Percentiles rank a stretch among this genome's conserved stretches.
Evolutionary conservation across 64 coral and sea anemone species (phyloP).

Genomic region (Montipora foliosa): DNA sequence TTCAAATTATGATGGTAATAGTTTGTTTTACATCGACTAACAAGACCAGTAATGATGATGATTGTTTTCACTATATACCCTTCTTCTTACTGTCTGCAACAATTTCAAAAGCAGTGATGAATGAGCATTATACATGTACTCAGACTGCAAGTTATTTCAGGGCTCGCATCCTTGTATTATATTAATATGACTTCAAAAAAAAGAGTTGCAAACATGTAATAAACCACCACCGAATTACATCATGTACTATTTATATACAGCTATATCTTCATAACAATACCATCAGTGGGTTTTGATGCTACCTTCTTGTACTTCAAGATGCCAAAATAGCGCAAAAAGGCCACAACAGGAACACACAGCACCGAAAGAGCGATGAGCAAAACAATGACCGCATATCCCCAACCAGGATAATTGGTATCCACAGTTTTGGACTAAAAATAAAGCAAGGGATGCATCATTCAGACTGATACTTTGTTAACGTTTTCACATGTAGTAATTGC

Average conservation of each 20-base stretch:
- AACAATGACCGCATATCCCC: slow-evolving; percentile 69
- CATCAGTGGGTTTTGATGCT: neutral
- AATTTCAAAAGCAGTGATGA: too few species aligned
- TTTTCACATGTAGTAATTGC: too few species aligned
- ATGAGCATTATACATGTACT: too few species aligned
- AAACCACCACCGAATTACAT: neutral
- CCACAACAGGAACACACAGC: slow-evolving; percentile 53
- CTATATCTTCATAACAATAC: neutral
- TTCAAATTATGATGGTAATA: too few species aligned
- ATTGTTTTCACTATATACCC: too few species aligned
- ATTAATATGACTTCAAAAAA: too few species aligned
- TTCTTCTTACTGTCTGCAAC: too few species aligned
- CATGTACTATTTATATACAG: slow-evolving; percentile 3
- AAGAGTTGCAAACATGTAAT: neutral
- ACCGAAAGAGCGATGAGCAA: slow-evolving; percentile 50
- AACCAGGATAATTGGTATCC: slow-evolving; percentile 37
- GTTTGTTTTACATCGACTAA: too few species aligned
- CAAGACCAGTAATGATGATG: too few species aligned
- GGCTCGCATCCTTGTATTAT: too few species aligned
- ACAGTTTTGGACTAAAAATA: slow-evolving; percentile 38
- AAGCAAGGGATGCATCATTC: neutral
- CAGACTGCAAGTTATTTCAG: too few species aligned
- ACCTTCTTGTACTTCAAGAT: slow-evolving; percentile 49
- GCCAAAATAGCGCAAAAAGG: slow-evolving; percentile 40
- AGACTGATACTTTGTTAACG: too few species aligned